A percentile compares a stretch with the other conserved stretches of the same genome.
phyloP scores from a whole-genome alignment of 2,797 vertebrate genomes.

The Clarias pachynema region DNA sequence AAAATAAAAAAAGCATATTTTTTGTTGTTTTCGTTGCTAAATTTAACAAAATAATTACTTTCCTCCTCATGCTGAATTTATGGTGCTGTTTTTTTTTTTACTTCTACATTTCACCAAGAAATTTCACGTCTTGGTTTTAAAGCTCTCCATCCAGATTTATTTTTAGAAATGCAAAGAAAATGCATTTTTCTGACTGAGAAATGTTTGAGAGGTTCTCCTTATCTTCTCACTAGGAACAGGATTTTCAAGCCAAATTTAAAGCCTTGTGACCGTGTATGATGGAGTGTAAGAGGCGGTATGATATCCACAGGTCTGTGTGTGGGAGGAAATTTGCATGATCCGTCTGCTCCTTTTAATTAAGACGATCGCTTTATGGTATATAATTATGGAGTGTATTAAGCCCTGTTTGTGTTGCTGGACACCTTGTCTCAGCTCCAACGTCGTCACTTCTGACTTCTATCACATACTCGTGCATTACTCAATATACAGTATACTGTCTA shows the following conservation, averaged over 20 bases:
- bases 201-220: slow-evolving; percentile 36
- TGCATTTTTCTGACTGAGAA: background rate
- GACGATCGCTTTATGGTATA: background rate
- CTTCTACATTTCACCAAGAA: background rate
- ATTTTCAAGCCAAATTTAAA: slow-evolving; percentile 61
- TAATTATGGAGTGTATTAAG: slow-evolving; percentile 17
- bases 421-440: background rate
- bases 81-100: background rate
- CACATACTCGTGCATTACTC: too few species aligned
- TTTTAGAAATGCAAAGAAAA: background rate
- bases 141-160: too few species aligned
- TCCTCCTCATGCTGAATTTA: background rate
- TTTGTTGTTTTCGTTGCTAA: too few species aligned
- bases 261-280: slow-evolving; percentile 59
- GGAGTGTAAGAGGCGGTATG: slow-evolving; percentile 32
- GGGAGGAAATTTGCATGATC: background rate
- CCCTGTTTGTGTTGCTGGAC: background rate
- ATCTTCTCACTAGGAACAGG: slow-evolving; percentile 28
- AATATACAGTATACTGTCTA: background rate
- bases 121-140: too few species aligned
- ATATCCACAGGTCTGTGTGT: slow-evolving; percentile 31
- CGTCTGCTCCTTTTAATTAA: slow-evolving; percentile 19
- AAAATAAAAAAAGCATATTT: too few species aligned
- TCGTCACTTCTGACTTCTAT: background rate
- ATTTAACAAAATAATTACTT: background rate